A percentile compares a stretch with the other conserved stretches of the same genome.
Conservation (phyloP, 1,140 invertebrate species). For the Apis dorsata region DNA sequence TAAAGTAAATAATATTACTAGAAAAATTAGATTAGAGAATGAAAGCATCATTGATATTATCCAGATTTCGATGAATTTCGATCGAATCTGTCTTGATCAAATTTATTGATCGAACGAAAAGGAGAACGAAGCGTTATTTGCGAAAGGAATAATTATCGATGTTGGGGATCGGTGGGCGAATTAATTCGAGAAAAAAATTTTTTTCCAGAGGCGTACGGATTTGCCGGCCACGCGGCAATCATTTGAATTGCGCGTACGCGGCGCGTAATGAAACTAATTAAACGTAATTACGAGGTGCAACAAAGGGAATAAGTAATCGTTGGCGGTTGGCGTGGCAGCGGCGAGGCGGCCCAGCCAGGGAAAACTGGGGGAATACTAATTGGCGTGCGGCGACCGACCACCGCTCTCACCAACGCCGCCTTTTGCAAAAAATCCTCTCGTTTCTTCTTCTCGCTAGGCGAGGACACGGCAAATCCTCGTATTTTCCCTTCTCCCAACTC, state of each 20-base stretch:
- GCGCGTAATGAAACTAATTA: slow-evolving; percentile 13
- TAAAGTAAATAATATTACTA: too few species aligned
- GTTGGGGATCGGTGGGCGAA: background rate
- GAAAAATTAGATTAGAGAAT: too few species aligned
- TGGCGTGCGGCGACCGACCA: background rate
- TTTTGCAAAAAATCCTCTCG: background rate
- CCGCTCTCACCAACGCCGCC: background rate
- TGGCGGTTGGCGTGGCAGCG: background rate
- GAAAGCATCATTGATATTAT: too few species aligned
- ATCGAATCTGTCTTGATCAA: too few species aligned
- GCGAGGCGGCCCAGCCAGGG: background rate
- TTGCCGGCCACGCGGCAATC: background rate
- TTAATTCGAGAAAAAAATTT: background rate
- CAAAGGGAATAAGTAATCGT: slow-evolving; percentile 3
- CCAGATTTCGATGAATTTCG: too few species aligned
- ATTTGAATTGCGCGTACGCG: background rate
- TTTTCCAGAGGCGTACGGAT: background rate
- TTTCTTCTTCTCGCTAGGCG: background rate
- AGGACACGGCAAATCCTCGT: background rate
- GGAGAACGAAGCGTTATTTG: too few species aligned
- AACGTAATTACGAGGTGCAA: slow-evolving; percentile 12
- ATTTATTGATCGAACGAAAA: too few species aligned
- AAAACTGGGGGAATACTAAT: slow-evolving; percentile 17
- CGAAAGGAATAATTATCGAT: background rate
- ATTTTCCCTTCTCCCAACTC: background rate